Evolutionary conservation across 2,113 vertebrate genomes (phyloP), one percentile per base, ranked within the genome.

Genomic region (Chaetodon trifascialis): DNA sequence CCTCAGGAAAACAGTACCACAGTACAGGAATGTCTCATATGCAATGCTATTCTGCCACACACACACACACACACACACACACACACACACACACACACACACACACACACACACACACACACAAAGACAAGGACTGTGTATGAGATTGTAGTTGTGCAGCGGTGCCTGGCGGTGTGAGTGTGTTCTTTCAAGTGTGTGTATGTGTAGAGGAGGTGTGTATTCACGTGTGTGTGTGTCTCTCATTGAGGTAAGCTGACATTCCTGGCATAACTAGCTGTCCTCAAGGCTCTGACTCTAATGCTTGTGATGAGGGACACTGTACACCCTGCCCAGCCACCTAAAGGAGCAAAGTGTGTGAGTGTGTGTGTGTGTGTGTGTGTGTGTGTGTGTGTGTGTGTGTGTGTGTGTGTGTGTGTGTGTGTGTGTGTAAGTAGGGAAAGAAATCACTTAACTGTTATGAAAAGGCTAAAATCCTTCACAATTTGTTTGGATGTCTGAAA

Each of bases 21-120:
- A 89, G 73, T 73, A 84, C 79, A 89, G 77, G 92, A 92, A 94
- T 93, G 89, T 93, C 82, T 91, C 90, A 88, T 89, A 87, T 88
- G 80, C 63, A 83, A 78, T 64, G 58, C 38, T 56, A 78, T 72
- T 84, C 83, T 69, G 12, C n/a, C 47, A 56, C 60, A 79, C 67
- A 65, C 65, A 58, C n/a, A 70, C 44, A 73, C 65, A 58, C 75
- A 58, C n/a, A 73, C 44, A 68, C n/a, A n/a, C n/a, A n/a, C n/a
- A n/a, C n/a, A n/a, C 47, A 56, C 60, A 79, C 67, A 65, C 65
- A 58, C n/a, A 70, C 44, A 73, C 65, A 58, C 75, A 58, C n/a
- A 73, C 44, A 68, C 47, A 56, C 60, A 79, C 67, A 65, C 65
- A 58, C n/a, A 70, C 44, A 73, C 65, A 58, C 75, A 58, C n/a